Conservation (phyloP, 2,797 vertebrate genomes). For the Hippoglossus hippoglossus region DNA sequence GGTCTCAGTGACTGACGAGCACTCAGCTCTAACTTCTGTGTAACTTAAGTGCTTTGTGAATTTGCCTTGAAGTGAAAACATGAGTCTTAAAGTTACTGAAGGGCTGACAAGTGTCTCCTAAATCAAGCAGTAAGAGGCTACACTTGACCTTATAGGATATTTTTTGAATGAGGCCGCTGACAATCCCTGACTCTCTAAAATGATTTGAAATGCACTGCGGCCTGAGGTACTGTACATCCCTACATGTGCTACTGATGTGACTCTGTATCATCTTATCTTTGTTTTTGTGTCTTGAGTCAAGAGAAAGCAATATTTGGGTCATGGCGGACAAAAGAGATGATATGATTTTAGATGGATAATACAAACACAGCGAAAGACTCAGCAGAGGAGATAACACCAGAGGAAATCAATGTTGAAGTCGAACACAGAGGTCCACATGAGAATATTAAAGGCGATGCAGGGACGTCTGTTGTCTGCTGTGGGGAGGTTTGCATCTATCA, state of each 20-base stretch:
- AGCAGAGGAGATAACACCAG: constrained; percentile 6
- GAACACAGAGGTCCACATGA: neutral
- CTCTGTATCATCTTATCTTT: constrained; percentile 13
- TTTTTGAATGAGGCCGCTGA: neutral
- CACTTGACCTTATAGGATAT: neutral
- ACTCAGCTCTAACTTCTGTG: neutral
- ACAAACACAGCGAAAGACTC: neutral
- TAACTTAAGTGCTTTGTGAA: neutral
- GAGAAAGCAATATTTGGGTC: constrained; percentile 6
- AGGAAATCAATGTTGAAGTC: constrained; percentile 10
- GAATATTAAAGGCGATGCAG: constrained; percentile 24
- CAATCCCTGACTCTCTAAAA: neutral
- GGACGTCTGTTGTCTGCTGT: constrained; percentile 28
- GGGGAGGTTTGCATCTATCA: constrained; percentile 50
- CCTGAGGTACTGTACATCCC: neutral
- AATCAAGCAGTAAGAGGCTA: neutral
- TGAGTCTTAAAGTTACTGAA: neutral
- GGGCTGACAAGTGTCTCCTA: neutral
- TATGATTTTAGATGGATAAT: constrained; percentile 10
- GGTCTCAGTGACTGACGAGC: no score
- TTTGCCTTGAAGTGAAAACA: neutral
- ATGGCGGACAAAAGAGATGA: constrained; percentile 3
- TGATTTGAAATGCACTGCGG: neutral
- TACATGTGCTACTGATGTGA: constrained; percentile 2
- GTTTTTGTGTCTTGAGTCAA: constrained; percentile 1